Conservation (phyloP, 2,888 invertebrate genomes). For the Gibbula magus region DNA sequence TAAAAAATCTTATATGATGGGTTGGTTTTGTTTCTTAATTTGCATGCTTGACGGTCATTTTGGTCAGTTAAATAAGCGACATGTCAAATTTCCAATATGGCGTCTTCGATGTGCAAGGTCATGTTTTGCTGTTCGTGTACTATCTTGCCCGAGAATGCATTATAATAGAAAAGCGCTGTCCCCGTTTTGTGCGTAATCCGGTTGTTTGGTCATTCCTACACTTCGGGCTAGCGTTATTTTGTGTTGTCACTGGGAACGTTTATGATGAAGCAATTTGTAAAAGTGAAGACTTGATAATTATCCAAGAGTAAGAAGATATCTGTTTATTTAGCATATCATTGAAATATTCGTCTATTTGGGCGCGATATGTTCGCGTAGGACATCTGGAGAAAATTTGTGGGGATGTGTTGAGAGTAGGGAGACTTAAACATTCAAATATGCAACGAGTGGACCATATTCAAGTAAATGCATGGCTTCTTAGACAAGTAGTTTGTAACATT, state of each 20-base stretch:
- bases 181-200: not conserved
- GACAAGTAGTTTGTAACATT: too few relatives aligned
- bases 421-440: too few relatives aligned
- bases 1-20: conserved; percentile 17
- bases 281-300: too few relatives aligned
- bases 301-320: too few relatives aligned
- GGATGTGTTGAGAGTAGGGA: too few relatives aligned
- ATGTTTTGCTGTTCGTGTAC: conserved; percentile 29
- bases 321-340: too few relatives aligned
- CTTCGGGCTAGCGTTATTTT: not conserved
- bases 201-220: not conserved
- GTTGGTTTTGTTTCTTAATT: conserved; percentile 34
- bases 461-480: too few relatives aligned
- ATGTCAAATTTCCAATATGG: conserved; percentile 55
- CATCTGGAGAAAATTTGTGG: too few relatives aligned
- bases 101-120: conserved; percentile 43
- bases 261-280: too few relatives aligned
- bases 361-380: too few relatives aligned
- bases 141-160: conserved; percentile 9
- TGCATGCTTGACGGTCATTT: not conserved
- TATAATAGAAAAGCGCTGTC: conserved; percentile 2
- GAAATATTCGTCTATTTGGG: too few relatives aligned
- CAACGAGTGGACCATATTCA: too few relatives aligned
- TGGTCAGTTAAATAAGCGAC: conserved; percentile 20
- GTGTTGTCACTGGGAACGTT: not conserved